Base-by-base conservation (phyloP, 2,113 vertebrate species). In the Trachemys scripta region DNA sequence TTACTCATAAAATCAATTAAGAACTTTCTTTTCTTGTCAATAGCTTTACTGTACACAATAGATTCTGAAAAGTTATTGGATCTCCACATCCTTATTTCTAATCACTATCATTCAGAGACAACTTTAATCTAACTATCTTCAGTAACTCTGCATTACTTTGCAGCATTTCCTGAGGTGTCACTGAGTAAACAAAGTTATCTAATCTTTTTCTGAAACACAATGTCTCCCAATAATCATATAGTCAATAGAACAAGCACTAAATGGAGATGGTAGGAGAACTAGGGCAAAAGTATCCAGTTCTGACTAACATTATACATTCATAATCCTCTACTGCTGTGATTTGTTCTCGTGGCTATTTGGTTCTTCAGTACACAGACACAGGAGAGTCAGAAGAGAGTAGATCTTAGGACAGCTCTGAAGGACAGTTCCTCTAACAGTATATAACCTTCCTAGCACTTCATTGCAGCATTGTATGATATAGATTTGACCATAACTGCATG, bases 1-100 rank as follows among this genome's bases (percentile, higher is more conserved):
- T 75, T 54, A 92, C 84, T 96, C 6, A 10, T 94, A 96, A 97
- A 97, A 97, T 96, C 94, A 96, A 75, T 96, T 95, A 96, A 93
- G 75, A 96, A 84, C n/a, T 88, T 97, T 89, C 19, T 84, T 69
- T 95, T 96, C 72, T 94, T 92, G 49, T 86, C 86, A 96, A 69
- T 86, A 96, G 35, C 47, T 92, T 56, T 84, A 78, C 84, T 86
- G 38, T 89, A 88, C 9, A n/a, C 4, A 81, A 69, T 10, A 90
- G 91, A 50, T 87, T 83, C 79, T 88, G 59, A 62, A 89, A 92
- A 81, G 0, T 8, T 75, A 25, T 81, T 3, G 3, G 25, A 54
- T 78, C 92, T 86, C 79, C 84, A 47, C 72, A 93, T 93, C 2
- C 35, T 72, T 78, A 35, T 90, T 93, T 93, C 84, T 95, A 89